A percentile compares a stretch with the other conserved stretches of the same genome.
phyloP scores from a whole-genome alignment of 2,113 vertebrate species.

The Oryzias javanicus region DNA sequence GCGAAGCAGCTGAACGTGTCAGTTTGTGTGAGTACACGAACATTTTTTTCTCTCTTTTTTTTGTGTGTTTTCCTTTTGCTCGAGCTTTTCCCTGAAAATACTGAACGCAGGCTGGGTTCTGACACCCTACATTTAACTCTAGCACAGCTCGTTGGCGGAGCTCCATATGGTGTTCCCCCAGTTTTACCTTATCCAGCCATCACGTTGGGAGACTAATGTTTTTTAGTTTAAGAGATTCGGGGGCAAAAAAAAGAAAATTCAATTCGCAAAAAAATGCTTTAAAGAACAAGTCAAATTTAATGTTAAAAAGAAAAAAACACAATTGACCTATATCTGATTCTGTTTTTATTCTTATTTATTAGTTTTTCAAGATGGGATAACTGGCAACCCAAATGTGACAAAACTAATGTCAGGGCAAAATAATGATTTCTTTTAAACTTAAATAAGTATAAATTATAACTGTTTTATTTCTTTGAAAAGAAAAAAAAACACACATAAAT shows the following conservation, averaged over 20 bases:
- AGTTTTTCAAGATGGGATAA: background rate
- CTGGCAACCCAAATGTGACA: background rate
- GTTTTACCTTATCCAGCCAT: slow-evolving; percentile 35
- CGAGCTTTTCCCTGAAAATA: slow-evolving; percentile 9
- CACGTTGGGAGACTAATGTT: slow-evolving; percentile 46
- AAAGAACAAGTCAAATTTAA: too few species aligned
- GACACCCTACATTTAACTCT: slow-evolving; percentile 64
- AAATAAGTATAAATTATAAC: too few species aligned
- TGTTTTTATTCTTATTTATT: background rate
- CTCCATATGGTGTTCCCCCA: slow-evolving; percentile 52
- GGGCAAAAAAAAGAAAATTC: too few species aligned
- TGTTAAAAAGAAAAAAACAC: too few species aligned
- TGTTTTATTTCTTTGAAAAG: too few species aligned
- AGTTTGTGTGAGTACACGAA: background rate
- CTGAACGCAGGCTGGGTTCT: slow-evolving; percentile 21
- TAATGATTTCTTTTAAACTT: too few species aligned
- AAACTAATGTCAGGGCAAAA: background rate
- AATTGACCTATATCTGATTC: too few species aligned
- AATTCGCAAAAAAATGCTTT: too few species aligned
- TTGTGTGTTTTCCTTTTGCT: background rate
- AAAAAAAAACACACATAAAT: too few species aligned
- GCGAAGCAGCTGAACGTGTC: slow-evolving; percentile 34
- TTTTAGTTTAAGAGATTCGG: too few species aligned
- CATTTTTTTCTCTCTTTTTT: background rate
- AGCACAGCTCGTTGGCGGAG: slow-evolving; percentile 39